Evolutionary conservation across 2,888 invertebrate genomes (phyloP).

Genomic region (Eristalis arbustorum): DNA sequence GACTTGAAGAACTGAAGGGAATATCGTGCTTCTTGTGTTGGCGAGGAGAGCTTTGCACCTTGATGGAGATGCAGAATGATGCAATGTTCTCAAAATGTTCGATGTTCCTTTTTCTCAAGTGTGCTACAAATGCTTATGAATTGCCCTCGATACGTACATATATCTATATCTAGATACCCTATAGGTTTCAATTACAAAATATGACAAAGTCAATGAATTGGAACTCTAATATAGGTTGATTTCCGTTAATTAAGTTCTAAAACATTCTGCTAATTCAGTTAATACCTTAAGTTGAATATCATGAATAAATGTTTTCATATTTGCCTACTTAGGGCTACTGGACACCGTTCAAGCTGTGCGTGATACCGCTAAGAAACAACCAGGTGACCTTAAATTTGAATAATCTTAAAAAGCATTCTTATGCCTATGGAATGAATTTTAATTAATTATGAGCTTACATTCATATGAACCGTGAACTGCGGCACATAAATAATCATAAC

Average conservation of each 20-base stretch:
- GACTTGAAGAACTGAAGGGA: too few relatives aligned
- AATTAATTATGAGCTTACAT: neutral
- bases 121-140: too few relatives aligned
- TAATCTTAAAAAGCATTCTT: neutral
- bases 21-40: too few relatives aligned
- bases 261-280: neutral
- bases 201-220: neutral
- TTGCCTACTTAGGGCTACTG: neutral
- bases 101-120: too few relatives aligned
- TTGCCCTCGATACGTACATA: too few relatives aligned
- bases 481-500: neutral
- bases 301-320: neutral
- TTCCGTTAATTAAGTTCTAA: neutral
- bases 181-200: too few relatives aligned
- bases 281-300: neutral
- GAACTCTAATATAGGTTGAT: neutral
- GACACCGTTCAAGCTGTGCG: neutral
- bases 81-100: too few relatives aligned
- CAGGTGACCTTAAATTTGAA: neutral
- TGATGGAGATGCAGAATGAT: too few relatives aligned
- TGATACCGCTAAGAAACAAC: neutral
- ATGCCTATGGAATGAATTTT: neutral
- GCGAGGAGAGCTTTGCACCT: too few relatives aligned
- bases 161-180: too few relatives aligned
- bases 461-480: neutral